phyloP scores from a whole-genome alignment of 2,888 invertebrate species.

The Macrophya annulata region DNA sequence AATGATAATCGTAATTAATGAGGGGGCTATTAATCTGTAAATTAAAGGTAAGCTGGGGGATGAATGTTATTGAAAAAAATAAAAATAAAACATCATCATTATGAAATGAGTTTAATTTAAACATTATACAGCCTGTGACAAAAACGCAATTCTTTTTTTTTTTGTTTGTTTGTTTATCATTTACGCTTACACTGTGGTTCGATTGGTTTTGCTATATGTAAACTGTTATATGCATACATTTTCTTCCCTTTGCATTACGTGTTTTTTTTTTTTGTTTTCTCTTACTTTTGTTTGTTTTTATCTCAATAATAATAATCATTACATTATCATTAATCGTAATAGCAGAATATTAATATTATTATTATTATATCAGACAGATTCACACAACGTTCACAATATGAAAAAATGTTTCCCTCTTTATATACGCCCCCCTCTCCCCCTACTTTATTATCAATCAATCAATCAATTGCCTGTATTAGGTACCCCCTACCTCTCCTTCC shows the following conservation, averaged over 20 bases:
- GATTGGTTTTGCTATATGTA: conserved; percentile 69
- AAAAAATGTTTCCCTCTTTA: conserved; percentile 66
- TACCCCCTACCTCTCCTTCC: not conserved
- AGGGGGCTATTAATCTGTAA: not conserved
- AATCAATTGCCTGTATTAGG: conserved; percentile 64
- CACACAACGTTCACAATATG: conserved; percentile 75
- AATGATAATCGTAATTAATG: not conserved
- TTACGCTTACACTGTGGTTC: conserved; percentile 64
- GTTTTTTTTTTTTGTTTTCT: conserved; percentile 10
- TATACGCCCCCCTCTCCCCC: conserved; percentile 34
- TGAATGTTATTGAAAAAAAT: not conserved
- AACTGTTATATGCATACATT: conserved; percentile 67
- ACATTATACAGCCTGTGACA: conserved; percentile 77
- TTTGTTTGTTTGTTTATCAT: not conserved
- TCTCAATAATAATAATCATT: conserved; percentile 71
- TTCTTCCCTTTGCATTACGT: not conserved
- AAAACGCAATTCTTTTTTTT: conserved; percentile 70
- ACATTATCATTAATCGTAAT: conserved; percentile 76
- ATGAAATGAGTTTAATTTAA: conserved; percentile 78
- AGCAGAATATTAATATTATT: conserved; percentile 77
- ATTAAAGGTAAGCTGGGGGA: not conserved
- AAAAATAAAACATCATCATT: conserved; percentile 64
- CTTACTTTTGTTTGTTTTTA: conserved; percentile 47
- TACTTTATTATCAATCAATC: conserved; percentile 67
- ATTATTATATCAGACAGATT: conserved; percentile 74